Conservation (phyloP, 2,797 vertebrate genomes). For the Xerus rutilus region DNA sequence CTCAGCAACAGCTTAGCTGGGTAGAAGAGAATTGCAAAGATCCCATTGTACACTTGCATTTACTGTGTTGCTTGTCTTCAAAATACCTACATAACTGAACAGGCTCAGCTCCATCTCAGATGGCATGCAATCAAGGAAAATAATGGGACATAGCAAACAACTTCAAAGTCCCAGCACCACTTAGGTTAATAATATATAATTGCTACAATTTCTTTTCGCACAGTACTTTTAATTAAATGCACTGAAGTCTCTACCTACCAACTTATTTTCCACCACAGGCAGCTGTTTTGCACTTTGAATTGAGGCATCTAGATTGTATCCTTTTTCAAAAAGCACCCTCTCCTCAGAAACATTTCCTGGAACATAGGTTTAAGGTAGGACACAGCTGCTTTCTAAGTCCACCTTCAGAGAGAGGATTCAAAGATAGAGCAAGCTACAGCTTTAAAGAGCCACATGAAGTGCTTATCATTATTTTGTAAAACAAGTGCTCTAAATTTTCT, state of each 20-base stretch:
- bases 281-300: slow-evolving; percentile 57
- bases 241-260: slow-evolving; percentile 65
- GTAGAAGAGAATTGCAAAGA: background rate
- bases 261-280: slow-evolving; percentile 66
- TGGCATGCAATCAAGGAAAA: slow-evolving; percentile 75
- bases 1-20: background rate
- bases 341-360: background rate
- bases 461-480: background rate
- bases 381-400: background rate
- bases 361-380: background rate
- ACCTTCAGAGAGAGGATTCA: background rate
- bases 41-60: slow-evolving; percentile 36
- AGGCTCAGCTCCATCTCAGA: slow-evolving; percentile 27
- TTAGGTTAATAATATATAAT: slow-evolving; percentile 81
- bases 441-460: background rate
- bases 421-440: background rate
- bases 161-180: slow-evolving; percentile 77
- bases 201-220: slow-evolving; percentile 68
- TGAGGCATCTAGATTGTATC: background rate
- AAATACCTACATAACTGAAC: slow-evolving; percentile 46
- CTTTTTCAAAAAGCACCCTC: background rate
- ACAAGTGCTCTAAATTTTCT: background rate
- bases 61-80: slow-evolving; percentile 28
- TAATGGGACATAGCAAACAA: slow-evolving; percentile 72
- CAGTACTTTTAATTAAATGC: slow-evolving; percentile 78